Base-by-base conservation (phyloP, 2,888 invertebrate species). In the Drepanosiphum platanoidis region DNA sequence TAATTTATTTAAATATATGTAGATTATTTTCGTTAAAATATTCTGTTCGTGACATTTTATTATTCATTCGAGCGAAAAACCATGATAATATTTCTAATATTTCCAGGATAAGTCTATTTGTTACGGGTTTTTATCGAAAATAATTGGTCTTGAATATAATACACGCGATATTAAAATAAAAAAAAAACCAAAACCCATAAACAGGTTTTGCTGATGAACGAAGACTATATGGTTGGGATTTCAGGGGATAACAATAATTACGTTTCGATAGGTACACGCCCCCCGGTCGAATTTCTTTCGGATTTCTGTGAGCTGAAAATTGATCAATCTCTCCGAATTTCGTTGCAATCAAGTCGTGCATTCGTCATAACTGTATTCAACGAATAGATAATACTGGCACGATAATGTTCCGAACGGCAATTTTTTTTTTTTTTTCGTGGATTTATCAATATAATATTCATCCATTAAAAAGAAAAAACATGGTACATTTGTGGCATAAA, bases 231-330 rank as follows among this genome's bases (percentile, higher is more conserved):
- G 64, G 15, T 39, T 18, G 30, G 64, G 64, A 2, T 9, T 13
- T 46, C n/a, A 18, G 32, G 34, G 79, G 7, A 46, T 68, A 66
- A 68, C 66, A 68, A 46, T 79, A 79, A 79, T 79, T 79, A 68
- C n/a, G 46, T 46, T 68, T 68, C 46, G 18, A 79, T 32, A 64
- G 30, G 64, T 39, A 42, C 46, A 61, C 46, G 32, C 42, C 18
- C 39, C 42, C 34, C 18, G 66, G 32, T 46, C 42, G 46, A 68
- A 32, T 68, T 68, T 68, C 42, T 34, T 68, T 66, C n/a, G 39
- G n/a, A 79, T 68, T 79, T 79, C 15, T 15, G 79, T 68, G 66
- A 68, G 22, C 15, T n/a, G 46, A 78, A 78, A 22, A 64, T 39
- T 30, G 64, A 77, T 78, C 78, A 42, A 66, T 78, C 13, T 78